These are phyloP conservation scores for Halisarca cf. caerulea DNA, from an alignment of 37 sponge, comb jelly and placozoan genomes.

Conservation along the genomic window DNA sequence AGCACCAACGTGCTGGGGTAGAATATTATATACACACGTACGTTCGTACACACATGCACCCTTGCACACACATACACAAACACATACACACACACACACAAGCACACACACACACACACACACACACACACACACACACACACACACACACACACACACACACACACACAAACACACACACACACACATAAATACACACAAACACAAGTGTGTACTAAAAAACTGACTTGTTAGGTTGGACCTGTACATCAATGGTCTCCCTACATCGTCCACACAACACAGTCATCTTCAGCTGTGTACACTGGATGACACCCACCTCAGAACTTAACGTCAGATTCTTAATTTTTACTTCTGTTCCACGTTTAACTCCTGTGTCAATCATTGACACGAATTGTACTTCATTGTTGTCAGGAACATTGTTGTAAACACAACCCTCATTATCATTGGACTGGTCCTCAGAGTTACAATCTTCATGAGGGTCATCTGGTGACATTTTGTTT, in stretches of 20 bases:
- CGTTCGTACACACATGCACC: conserved; percentile 36
- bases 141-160: conserved; percentile 14
- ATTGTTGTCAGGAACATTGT: neutral
- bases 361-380: neutral
- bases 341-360: neutral
- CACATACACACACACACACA: neutral
- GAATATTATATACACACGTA: neutral
- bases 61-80: conserved; percentile 37
- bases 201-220: too few species aligned
- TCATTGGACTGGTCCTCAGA: neutral
- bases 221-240: neutral
- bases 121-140: conserved; percentile 45
- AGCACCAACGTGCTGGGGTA: too few species aligned
- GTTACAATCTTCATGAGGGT: too few species aligned
- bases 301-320: conserved; percentile 20
- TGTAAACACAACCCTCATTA: neutral
- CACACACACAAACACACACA: too few species aligned
- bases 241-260: neutral
- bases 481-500: too few species aligned
- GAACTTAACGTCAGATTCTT: neutral
- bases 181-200: too few species aligned
- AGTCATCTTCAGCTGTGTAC: neutral
- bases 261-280: conserved; percentile 3
- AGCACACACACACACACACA: neutral
- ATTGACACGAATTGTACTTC: neutral